Evolutionary conservation across 2,888 invertebrate genomes (phyloP), one percentile per base, ranked within the genome.

Genomic region (Drosophila seclusa): DNA sequence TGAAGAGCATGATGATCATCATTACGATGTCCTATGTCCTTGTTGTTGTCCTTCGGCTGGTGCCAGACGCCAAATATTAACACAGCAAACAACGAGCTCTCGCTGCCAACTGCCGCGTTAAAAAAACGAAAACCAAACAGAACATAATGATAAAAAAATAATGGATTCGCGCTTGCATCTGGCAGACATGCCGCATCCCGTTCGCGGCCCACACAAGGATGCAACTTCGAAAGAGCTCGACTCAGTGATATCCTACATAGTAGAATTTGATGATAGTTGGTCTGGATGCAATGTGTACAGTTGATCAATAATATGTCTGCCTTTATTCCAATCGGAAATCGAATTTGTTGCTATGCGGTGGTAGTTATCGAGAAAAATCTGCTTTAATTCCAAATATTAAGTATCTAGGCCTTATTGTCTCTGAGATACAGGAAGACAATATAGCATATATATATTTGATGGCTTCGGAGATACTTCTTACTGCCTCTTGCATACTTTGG

Each of bases 61-160:
- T 86, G 86, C 70, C 87, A 86, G 86, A 87, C 87, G 74, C 83
- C 89, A 89, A 86, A 86, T 86, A 86, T 86, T 89, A 86, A 89
- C 86, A 86, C 68, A 61, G 85, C 86, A 89, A 86, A 86, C 89
- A 86, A 86, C 87, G 73, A 73, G 71, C 76, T 50, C 66, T 50
- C 34, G 27, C 45, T 34, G 32, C 55, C 52, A 69, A 65, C 55
- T 50, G 75, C 53, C 67, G 69, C 76, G 63, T 50, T 72, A 70
- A 60, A 77, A 54, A 54, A 79, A 68, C 58, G 66, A 69, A 29
- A 21, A 27, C 38, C 65, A 49, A 45, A 64, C 57, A 79, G 50
- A 36, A 53, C 45, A 68, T 66, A 67, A 67, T 67, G 66, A 58
- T 48, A 57, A 68, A 69, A 68, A 59, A 69, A 58, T 69, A 77